Evolutionary conservation across 2,888 invertebrate species (phyloP).

Genomic region (Lucinisca nassula): DNA sequence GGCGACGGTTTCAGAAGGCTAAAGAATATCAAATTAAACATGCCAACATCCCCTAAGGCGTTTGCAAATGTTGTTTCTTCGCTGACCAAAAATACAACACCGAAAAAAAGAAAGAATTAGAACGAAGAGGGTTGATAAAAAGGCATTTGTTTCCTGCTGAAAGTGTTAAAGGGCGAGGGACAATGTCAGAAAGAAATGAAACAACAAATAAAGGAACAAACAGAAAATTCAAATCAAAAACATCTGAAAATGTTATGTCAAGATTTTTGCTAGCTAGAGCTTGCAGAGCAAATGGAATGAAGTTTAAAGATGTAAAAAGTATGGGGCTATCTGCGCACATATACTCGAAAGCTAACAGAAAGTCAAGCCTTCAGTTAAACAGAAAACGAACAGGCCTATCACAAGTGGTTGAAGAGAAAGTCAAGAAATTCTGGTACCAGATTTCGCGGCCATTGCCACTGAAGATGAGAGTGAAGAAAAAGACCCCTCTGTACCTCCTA

Average conservation of each 20-base stretch:
- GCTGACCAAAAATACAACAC: background rate
- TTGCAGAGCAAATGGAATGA: background rate
- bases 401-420: background rate
- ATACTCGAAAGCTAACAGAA: background rate
- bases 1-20: background rate
- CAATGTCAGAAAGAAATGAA: background rate
- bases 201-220: background rate
- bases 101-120: background rate
- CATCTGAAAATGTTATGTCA: background rate
- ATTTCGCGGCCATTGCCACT: background rate
- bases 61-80: background rate
- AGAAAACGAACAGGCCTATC: conserved; percentile 7
- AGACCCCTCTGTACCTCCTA: background rate
- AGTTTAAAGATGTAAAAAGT: background rate
- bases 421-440: background rate
- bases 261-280: conserved; percentile 4
- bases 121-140: background rate
- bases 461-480: background rate
- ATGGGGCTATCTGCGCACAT: background rate
- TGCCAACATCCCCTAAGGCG: background rate
- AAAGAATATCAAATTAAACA: background rate
- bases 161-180: no score
- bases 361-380: background rate
- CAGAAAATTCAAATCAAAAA: background rate
- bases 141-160: conserved; percentile 8